Conservation (phyloP, 2,888 invertebrate species). For the Gymnocheta viridis region DNA sequence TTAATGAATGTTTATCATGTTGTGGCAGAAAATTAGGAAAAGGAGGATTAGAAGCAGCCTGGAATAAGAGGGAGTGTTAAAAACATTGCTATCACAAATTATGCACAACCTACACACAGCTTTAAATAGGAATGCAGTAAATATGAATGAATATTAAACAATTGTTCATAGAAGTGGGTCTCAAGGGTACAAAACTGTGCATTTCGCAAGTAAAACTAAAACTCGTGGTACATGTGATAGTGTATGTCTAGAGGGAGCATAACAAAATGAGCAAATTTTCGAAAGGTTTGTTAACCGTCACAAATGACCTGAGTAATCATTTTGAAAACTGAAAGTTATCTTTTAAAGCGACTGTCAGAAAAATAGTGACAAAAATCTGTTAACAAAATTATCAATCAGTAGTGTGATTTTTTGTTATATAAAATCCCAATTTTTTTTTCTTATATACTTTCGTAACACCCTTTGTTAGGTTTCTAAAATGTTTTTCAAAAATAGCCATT, state of each 20-base stretch:
- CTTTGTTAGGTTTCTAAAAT: not conserved
- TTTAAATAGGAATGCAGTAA: constrained; percentile 8
- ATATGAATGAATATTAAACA: constrained; percentile 49
- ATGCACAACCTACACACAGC: constrained; percentile 1
- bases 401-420: not conserved
- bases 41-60: not conserved
- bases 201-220: constrained; percentile 1
- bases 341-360: not conserved
- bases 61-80: not conserved
- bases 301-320: too few relatives aligned
- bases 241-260: not conserved
- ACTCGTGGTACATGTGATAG: constrained; percentile 14
- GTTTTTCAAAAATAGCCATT: constrained; percentile 2
- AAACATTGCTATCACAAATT: constrained; percentile 33
- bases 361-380: not conserved
- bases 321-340: too few relatives aligned
- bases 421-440: too few relatives aligned
- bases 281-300: too few relatives aligned
- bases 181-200: not conserved
- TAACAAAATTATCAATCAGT: not conserved
- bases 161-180: constrained; percentile 23
- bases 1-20: constrained; percentile 16
- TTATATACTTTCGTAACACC: not conserved
- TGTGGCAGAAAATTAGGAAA: not conserved
- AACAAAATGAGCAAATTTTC: not conserved